Evolutionary conservation across 2,888 invertebrate species (phyloP).

Genomic region (Mythimna impura): DNA sequence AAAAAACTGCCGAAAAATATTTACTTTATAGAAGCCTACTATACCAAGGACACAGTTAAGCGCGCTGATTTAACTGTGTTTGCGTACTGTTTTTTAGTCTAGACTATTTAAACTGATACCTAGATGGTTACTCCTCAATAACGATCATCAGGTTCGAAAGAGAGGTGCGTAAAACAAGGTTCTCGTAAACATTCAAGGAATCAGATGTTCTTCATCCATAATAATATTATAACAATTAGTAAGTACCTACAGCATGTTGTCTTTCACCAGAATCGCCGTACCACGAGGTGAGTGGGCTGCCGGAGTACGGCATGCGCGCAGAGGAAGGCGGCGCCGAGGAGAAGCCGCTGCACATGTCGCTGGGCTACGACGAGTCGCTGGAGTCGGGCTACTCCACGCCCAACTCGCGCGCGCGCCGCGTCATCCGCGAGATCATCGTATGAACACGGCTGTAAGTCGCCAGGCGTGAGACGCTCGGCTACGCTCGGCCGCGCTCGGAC

Average conservation of each 20-base stretch:
- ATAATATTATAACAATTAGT: background rate
- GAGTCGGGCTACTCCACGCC: constrained; percentile 98
- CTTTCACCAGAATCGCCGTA: constrained; percentile 95
- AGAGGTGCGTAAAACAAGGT: background rate
- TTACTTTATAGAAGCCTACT: constrained; percentile 11
- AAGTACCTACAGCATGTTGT: constrained; percentile 19
- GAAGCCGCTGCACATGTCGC: constrained; percentile 96
- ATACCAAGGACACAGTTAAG: background rate
- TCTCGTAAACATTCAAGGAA: background rate
- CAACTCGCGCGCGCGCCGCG: constrained; percentile 97
- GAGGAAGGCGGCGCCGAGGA: constrained; percentile 94
- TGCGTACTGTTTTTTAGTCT: background rate
- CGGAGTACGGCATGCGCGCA: constrained; percentile 94
- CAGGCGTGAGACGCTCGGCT: constrained; percentile 33
- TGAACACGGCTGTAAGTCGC: constrained; percentile 82
- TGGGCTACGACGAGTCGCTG: constrained; percentile 97
- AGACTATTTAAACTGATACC: background rate
- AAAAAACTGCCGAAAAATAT: constrained; percentile 21
- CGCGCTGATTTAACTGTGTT: background rate
- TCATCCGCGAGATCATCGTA: constrained; percentile 98
- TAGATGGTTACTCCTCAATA: background rate
- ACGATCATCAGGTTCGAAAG: background rate
- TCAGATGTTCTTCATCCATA: background rate
- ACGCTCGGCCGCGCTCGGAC: constrained; percentile 30
- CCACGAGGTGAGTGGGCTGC: constrained; percentile 97